A percentile compares a stretch with the other conserved stretches of the same genome.
These are phyloP conservation scores for Scaptomyza pallida DNA, from an alignment of 1,140 invertebrate genomes.

Conservation along the genomic window DNA sequence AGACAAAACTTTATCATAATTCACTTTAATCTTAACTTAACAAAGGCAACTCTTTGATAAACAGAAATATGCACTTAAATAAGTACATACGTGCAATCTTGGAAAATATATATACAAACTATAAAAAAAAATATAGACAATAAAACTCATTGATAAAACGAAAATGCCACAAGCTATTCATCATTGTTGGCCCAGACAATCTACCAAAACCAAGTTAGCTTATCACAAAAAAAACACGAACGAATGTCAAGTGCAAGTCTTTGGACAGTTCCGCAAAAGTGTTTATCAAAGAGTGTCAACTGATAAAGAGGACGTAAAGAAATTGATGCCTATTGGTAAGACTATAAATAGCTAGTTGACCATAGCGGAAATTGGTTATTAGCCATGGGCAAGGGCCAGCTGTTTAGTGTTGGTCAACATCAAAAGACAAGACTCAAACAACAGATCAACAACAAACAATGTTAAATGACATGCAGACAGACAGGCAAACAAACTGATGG, in stretches of 20 bases:
- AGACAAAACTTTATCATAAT: background rate
- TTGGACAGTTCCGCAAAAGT: constrained; percentile 10
- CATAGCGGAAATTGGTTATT: constrained; percentile 72
- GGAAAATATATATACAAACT: no score
- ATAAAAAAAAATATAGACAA: constrained; percentile 2
- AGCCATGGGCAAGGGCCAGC: constrained; percentile 50
- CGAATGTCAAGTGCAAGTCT: constrained; percentile 25
- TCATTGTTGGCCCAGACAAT: constrained; percentile 3
- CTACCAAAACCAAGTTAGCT: constrained; percentile 15
- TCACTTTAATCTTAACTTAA: background rate
- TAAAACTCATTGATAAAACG: constrained; percentile 22
- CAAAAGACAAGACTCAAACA: constrained; percentile 12
- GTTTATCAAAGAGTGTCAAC: constrained; percentile 16
- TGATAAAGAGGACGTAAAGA: constrained; percentile 20
- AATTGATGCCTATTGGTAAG: background rate
- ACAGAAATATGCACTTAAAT: background rate
- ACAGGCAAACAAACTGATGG: constrained; percentile 17
- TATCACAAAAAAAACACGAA: constrained; percentile 15
- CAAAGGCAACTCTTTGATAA: background rate
- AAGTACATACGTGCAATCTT: no score
- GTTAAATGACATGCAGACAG: constrained; percentile 47
- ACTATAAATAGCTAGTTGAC: constrained; percentile 54
- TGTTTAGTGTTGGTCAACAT: constrained; percentile 63
- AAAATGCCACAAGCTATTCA: constrained; percentile 3
- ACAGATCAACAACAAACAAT: constrained; percentile 45